Conservation (phyloP, 2,113 vertebrate species). For the Lutjanus erythropterus region DNA sequence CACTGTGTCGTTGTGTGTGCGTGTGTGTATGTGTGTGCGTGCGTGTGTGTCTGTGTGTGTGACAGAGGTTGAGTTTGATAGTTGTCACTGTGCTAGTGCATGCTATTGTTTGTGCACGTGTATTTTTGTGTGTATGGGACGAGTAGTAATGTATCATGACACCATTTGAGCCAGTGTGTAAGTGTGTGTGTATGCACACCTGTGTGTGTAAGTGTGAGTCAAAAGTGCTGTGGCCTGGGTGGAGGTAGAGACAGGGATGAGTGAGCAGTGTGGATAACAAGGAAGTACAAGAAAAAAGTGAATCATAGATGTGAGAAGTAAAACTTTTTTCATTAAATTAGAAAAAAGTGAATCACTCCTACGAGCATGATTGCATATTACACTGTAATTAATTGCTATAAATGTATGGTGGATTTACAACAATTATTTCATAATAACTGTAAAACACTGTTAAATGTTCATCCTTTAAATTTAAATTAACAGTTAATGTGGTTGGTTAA, state of each 20-base stretch:
- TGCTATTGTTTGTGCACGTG: conserved; percentile 43
- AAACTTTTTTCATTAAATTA: too few species aligned
- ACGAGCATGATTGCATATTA: too few species aligned
- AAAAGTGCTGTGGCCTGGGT: conserved; percentile 19
- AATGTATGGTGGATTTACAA: too few species aligned
- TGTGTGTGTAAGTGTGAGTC: not conserved
- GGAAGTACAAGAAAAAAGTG: not conserved
- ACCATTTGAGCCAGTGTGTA: conserved; percentile 2
- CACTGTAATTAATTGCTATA: too few species aligned
- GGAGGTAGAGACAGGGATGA: conserved; percentile 20
- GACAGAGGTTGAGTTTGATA: conserved; percentile 23
- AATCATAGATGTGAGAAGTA: not conserved
- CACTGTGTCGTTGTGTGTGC: conserved; percentile 35
- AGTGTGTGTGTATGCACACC: not conserved
- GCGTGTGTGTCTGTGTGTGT: not conserved
- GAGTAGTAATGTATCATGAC: conserved; percentile 42
- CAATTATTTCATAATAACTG: too few species aligned
- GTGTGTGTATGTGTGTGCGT: conserved; percentile 7
- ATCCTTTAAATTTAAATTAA: too few species aligned
- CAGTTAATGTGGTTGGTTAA: too few species aligned
- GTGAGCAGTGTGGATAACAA: conserved; percentile 28
- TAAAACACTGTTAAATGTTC: too few species aligned
- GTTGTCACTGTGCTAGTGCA: conserved; percentile 25
- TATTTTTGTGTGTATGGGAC: conserved; percentile 33
- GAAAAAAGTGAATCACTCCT: too few species aligned